Evolutionary conservation across 2,113 vertebrate genomes (phyloP).

Genomic region (Toxotes chatareus): DNA sequence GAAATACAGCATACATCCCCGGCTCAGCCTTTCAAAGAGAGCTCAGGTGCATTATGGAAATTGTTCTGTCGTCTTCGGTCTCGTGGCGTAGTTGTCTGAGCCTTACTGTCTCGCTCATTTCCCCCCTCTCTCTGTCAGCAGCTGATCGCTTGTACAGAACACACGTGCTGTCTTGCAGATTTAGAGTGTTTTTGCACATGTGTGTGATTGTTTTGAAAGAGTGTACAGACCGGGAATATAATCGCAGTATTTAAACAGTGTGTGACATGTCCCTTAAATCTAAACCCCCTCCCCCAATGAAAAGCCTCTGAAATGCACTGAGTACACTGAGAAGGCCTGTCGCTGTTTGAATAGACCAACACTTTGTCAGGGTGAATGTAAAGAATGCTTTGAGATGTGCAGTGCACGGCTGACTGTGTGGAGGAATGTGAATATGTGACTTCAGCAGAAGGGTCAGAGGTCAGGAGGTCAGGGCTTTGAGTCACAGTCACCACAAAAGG

Average conservation of each 20-base stretch:
- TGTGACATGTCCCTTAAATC: not conserved
- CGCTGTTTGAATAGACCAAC: not conserved
- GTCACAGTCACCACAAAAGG: slow-evolving; percentile 9
- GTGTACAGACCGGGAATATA: not conserved
- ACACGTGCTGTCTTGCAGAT: not conserved
- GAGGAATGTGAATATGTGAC: slow-evolving; percentile 21
- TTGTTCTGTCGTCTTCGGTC: slow-evolving; percentile 23
- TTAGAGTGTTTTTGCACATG: slow-evolving; percentile 1
- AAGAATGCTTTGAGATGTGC: slow-evolving; percentile 31
- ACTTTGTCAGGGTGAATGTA: not conserved
- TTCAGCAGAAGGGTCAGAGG: slow-evolving; percentile 11
- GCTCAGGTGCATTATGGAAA: slow-evolving; percentile 59
- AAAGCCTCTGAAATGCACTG: slow-evolving; percentile 15
- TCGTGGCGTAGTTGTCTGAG: slow-evolving; percentile 5
- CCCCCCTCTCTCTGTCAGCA: slow-evolving; percentile 9
- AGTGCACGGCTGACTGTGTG: not conserved
- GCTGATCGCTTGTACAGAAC: slow-evolving; percentile 4
- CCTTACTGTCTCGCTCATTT: slow-evolving; percentile 19
- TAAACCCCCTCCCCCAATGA: not conserved
- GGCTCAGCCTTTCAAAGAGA: slow-evolving; percentile 45
- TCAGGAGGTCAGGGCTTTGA: slow-evolving; percentile 5
- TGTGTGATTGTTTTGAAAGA: not conserved
- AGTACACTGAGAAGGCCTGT: not conserved
- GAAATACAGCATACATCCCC: slow-evolving; percentile 12
- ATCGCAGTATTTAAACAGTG: not conserved